Evolutionary conservation across 2,888 invertebrate species (phyloP).

Genomic region (Drosophila rubida): DNA sequence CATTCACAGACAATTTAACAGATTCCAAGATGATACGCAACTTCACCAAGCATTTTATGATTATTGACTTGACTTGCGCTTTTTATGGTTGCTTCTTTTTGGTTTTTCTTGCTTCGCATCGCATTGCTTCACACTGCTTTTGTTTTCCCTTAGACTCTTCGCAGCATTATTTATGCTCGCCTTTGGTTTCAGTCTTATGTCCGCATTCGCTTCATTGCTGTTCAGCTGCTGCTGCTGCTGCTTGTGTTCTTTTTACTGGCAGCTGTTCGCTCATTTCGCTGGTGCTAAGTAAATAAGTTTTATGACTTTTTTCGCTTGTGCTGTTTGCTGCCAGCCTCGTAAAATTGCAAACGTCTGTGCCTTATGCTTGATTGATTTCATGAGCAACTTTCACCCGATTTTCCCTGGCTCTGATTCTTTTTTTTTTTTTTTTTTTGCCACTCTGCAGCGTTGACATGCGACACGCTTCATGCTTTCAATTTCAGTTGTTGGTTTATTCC

Average conservation of each 20-base stretch:
- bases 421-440: not conserved
- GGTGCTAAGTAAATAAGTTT: constrained; percentile 78
- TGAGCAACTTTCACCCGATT: constrained; percentile 29
- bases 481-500: not conserved
- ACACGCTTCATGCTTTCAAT: constrained; percentile 1
- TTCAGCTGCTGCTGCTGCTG: constrained; percentile 9
- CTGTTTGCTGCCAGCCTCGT: constrained; percentile 54
- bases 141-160: constrained; percentile 30
- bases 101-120: constrained; percentile 4
- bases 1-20: constrained; percentile 79
- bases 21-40: constrained; percentile 54
- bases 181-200: constrained; percentile 59
- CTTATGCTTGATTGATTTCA: constrained; percentile 76
- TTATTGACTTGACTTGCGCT: constrained; percentile 66
- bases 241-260: constrained; percentile 7
- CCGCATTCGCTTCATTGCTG: constrained; percentile 3
- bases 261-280: constrained; percentile 36
- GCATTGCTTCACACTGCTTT: not conserved
- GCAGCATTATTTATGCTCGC: constrained; percentile 59
- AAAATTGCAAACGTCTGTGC: constrained; percentile 62
- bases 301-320: constrained; percentile 64
- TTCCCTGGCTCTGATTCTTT: constrained; percentile 15
- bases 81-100: constrained; percentile 28
- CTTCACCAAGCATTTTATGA: constrained; percentile 65
- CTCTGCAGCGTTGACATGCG: not conserved